phyloP scores from a whole-genome alignment of 2,113 vertebrate species.

The Aphyosemion australe region DNA sequence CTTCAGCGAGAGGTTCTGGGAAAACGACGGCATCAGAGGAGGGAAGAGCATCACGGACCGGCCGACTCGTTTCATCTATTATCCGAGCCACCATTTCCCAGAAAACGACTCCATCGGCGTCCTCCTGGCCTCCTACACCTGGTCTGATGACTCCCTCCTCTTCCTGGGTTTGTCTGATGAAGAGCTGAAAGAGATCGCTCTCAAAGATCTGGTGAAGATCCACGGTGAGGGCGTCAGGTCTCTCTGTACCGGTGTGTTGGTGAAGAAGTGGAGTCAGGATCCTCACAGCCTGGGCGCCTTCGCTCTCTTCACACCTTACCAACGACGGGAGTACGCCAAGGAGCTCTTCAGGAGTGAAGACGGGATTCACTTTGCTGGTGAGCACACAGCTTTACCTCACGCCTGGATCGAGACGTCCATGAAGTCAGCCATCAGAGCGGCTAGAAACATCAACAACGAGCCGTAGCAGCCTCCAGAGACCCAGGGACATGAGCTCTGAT shows the following conservation, averaged over 20 bases:
- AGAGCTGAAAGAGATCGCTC: slow-evolving; percentile 51
- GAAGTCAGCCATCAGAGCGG: slow-evolving; percentile 76
- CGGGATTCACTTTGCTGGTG: slow-evolving; percentile 79
- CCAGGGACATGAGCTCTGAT: too few relatives aligned
- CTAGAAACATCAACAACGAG: slow-evolving; percentile 64
- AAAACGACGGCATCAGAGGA: slow-evolving; percentile 40
- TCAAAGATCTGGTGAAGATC: slow-evolving; percentile 74
- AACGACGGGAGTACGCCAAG: slow-evolving; percentile 53
- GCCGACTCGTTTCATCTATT: slow-evolving; percentile 45
- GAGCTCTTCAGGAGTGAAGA: slow-evolving; percentile 69
- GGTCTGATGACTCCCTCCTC: slow-evolving; percentile 67
- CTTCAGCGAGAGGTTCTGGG: slow-evolving; percentile 80
- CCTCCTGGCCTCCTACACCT: slow-evolving; percentile 83
- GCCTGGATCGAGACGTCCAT: slow-evolving; percentile 83
- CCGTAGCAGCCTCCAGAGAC: rapidly evolving
- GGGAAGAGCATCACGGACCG: slow-evolving; percentile 76
- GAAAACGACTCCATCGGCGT: slow-evolving; percentile 22
- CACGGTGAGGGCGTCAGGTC: slow-evolving; percentile 56
- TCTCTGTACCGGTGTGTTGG: slow-evolving; percentile 49
- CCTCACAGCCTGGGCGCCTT: slow-evolving; percentile 7
- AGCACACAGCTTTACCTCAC: slow-evolving; percentile 79
- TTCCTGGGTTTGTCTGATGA: slow-evolving; percentile 58
- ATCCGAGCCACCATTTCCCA: slow-evolving; percentile 40
- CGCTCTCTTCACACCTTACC: slow-evolving; percentile 76
- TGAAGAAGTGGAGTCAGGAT: slow-evolving; percentile 78